Percentiles rank a stretch among this genome's conserved stretches.
These are phyloP conservation scores for Numenius arquata DNA, from an alignment of 2,113 vertebrate species.

Conservation along the genomic window DNA sequence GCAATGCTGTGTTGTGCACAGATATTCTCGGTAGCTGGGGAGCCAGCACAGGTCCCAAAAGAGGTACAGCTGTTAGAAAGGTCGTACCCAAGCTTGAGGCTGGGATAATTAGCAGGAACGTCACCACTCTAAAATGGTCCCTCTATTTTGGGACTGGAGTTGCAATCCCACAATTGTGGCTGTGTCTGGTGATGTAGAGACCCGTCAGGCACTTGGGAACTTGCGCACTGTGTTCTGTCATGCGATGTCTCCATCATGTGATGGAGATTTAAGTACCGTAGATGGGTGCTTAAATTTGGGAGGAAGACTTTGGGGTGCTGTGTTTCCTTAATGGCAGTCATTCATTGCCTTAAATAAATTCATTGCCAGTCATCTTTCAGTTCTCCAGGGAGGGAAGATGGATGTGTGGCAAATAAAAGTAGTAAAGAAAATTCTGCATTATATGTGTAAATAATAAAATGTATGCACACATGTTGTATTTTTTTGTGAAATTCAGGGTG, in stretches of 20 bases:
- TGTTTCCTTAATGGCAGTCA: not conserved
- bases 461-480: not conserved
- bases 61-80: not conserved
- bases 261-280: not conserved
- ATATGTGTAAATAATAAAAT: not conserved
- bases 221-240: not conserved
- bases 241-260: not conserved
- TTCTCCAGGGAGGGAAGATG: not conserved
- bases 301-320: not conserved
- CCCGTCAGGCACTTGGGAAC: not conserved
- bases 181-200: accelerated
- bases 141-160: not conserved
- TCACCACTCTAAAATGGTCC: not conserved
- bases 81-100: not conserved
- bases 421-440: not conserved
- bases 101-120: not conserved
- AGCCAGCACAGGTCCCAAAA: not conserved
- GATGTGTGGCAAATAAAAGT: not conserved
- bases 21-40: not conserved
- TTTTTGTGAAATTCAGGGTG: not conserved
- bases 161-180: not conserved
- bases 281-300: not conserved
- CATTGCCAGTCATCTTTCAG: not conserved
- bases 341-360: not conserved
- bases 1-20: not conserved